phyloP scores from a whole-genome alignment of 2,113 vertebrate species.

The Cebus imitator region DNA sequence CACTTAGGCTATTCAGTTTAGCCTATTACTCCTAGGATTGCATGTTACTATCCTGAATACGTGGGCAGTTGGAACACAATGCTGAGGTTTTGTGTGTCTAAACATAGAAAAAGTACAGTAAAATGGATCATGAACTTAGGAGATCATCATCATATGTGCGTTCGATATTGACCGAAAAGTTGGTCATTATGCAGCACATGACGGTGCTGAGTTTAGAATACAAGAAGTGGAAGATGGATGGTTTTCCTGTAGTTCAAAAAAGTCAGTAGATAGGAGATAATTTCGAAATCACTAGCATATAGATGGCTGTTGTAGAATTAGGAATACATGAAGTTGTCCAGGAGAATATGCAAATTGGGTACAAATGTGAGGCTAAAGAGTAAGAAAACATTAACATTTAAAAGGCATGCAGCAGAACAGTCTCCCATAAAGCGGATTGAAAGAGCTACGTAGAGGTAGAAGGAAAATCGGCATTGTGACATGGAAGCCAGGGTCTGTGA shows the following conservation, averaged over 20 bases:
- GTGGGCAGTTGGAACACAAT: background rate
- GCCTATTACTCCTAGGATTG: background rate
- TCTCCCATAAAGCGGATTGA: background rate
- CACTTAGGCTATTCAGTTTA: background rate
- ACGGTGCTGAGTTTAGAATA: background rate
- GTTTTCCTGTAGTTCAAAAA: background rate
- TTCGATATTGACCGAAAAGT: background rate
- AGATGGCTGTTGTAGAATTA: background rate
- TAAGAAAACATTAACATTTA: accelerated
- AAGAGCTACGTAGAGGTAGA: background rate
- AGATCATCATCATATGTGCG: background rate
- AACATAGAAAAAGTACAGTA: background rate
- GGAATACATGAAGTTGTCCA: background rate
- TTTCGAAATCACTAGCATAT: background rate
- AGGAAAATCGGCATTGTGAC: background rate
- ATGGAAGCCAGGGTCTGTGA: accelerated
- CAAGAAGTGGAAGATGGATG: accelerated
- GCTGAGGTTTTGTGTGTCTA: background rate
- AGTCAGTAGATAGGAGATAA: accelerated
- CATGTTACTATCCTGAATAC: background rate
- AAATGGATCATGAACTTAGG: background rate
- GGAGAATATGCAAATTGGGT: background rate
- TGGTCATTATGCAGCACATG: background rate
- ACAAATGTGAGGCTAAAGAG: background rate
- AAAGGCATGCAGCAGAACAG: background rate